These are phyloP conservation scores for Argyrosomus regius DNA, from an alignment of 2,797 vertebrate genomes.

Conservation along the genomic window DNA sequence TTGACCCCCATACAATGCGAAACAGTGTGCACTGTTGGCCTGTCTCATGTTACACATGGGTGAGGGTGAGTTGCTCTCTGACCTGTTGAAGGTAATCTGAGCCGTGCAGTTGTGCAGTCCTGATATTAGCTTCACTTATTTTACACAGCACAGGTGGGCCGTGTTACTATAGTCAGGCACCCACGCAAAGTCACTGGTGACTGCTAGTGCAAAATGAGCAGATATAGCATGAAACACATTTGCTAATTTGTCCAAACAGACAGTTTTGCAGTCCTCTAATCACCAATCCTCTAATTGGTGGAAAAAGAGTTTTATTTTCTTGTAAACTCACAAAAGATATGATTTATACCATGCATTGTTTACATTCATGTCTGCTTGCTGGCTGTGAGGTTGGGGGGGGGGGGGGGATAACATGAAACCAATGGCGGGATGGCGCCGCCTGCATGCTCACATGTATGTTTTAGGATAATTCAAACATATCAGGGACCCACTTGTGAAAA, in stretches of 20 bases:
- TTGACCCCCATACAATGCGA: slow-evolving; percentile 21
- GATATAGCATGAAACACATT: not conserved
- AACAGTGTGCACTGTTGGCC: slow-evolving; percentile 7
- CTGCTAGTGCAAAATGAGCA: not conserved
- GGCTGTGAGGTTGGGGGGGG: not conserved
- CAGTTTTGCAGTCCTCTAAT: not conserved
- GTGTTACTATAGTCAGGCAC: not conserved
- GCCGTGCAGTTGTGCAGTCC: slow-evolving; percentile 11
- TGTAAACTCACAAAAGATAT: not conserved
- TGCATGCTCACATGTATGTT: not conserved
- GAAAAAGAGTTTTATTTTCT: not conserved
- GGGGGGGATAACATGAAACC: not conserved
- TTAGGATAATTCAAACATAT: not conserved
- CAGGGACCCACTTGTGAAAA: not conserved
- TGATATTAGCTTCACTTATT: slow-evolving; percentile 61
- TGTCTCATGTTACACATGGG: slow-evolving; percentile 60
- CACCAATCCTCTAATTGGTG: no score
- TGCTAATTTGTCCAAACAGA: not conserved
- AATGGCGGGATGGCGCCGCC: accelerated
- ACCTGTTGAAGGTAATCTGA: slow-evolving; percentile 60
- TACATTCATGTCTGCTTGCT: not conserved
- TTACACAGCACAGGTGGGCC: slow-evolving; percentile 65
- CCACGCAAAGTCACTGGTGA: not conserved
- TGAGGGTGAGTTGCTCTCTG: slow-evolving; percentile 53
- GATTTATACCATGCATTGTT: not conserved